These are phyloP conservation scores for Antheraea assamensis DNA, from an alignment of 2,888 invertebrate genomes.

Conservation along the genomic window DNA sequence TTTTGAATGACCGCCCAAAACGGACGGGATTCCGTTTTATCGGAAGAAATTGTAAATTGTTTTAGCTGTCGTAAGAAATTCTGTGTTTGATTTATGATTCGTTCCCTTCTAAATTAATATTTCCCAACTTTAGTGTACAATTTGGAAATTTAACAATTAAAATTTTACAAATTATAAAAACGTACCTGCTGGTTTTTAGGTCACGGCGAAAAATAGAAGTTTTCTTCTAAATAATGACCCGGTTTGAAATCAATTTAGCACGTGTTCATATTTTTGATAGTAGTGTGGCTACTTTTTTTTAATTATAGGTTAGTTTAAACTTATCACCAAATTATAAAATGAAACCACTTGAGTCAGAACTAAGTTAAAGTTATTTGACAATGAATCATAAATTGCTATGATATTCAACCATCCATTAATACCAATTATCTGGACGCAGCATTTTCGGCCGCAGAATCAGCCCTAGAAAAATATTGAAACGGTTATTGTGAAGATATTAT, in stretches of 20 bases:
- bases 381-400: too few relatives aligned
- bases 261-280: neutral
- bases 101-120: neutral
- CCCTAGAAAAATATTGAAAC: too few relatives aligned
- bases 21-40: constrained; percentile 5
- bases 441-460: too few relatives aligned
- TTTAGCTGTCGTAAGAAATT: constrained; percentile 11
- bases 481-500: too few relatives aligned
- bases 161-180: neutral
- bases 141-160: neutral
- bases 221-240: neutral
- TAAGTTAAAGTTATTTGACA: too few relatives aligned
- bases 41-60: constrained; percentile 6
- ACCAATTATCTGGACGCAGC: too few relatives aligned
- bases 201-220: neutral
- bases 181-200: neutral
- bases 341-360: too few relatives aligned
- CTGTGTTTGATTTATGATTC: constrained; percentile 14
- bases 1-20: constrained; percentile 41
- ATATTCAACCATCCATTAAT: too few relatives aligned
- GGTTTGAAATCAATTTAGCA: neutral
- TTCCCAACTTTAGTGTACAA: neutral
- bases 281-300: neutral
- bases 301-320: neutral
- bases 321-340: too few relatives aligned